Conservation (phyloP, 1,140 invertebrate species). For the Geopemphigus sp. region DNA sequence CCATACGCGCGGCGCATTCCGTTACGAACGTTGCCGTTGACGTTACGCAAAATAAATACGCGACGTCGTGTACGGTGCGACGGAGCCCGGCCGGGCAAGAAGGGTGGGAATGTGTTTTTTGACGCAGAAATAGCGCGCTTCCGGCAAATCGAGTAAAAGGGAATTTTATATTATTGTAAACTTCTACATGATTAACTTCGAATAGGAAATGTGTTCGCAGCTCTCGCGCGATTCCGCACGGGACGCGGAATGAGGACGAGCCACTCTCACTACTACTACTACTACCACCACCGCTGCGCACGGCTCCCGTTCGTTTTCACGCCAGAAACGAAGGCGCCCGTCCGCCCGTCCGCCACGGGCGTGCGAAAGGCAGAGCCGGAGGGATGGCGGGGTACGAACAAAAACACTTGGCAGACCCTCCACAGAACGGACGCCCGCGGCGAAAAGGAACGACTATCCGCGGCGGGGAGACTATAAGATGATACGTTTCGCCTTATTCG, state of each 20-base stretch:
- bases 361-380: neutral
- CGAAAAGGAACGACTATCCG: constrained; percentile 1
- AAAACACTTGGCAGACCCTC: constrained; percentile 38
- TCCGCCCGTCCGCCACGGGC: neutral
- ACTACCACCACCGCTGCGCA: no score
- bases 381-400: neutral
- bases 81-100: neutral
- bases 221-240: constrained; percentile 3
- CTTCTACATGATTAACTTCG: constrained; percentile 48
- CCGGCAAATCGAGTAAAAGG: constrained; percentile 49
- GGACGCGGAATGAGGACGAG: neutral
- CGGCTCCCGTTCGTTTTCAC: constrained; percentile 6
- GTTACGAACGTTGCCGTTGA: constrained; percentile 35
- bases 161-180: constrained; percentile 50
- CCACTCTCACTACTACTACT: no score
- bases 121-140: constrained; percentile 46
- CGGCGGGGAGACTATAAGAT: neutral
- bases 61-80: neutral
- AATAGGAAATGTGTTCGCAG: constrained; percentile 37
- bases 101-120: constrained; percentile 33
- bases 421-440: constrained; percentile 9
- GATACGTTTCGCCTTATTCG: constrained; percentile 26
- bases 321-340: constrained; percentile 11
- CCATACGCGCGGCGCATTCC: constrained; percentile 40
- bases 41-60: constrained; percentile 44